Evolutionary conservation across 2,888 invertebrate genomes (phyloP).

Genomic region (Plagodis pulveraria): DNA sequence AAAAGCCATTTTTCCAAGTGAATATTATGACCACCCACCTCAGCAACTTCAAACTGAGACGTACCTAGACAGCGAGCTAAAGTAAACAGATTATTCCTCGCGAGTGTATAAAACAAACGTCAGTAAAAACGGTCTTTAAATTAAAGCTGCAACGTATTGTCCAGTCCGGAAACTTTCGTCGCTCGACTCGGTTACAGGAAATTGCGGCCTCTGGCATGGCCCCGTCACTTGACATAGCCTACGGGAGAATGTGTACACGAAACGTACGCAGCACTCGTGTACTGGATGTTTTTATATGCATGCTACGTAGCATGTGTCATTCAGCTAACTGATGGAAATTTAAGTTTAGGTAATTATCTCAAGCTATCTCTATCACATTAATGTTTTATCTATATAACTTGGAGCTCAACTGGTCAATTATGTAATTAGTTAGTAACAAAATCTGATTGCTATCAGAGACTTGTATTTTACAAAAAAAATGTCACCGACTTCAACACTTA

Average conservation of each 20-base stretch:
- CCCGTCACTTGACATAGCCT: constrained; percentile 24
- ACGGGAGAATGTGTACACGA: constrained; percentile 11
- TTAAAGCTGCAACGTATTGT: constrained; percentile 57
- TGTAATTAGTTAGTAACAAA: too few relatives aligned
- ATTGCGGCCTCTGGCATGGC: constrained; percentile 51
- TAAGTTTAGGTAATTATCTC: neutral
- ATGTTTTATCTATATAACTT: too few relatives aligned
- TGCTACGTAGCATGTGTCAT: constrained; percentile 9
- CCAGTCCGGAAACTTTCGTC: constrained; percentile 43
- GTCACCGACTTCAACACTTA: too few relatives aligned
- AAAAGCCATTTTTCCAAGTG: too few relatives aligned
- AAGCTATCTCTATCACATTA: neutral
- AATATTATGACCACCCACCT: too few relatives aligned
- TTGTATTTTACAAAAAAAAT: too few relatives aligned
- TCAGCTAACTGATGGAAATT: neutral
- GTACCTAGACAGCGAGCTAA: neutral
- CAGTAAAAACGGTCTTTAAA: constrained; percentile 51
- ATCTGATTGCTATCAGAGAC: too few relatives aligned
- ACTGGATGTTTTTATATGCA: constrained; percentile 11
- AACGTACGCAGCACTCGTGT: constrained; percentile 4
- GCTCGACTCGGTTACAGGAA: constrained; percentile 58
- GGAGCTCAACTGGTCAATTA: too few relatives aligned
- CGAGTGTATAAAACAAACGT: constrained; percentile 32
- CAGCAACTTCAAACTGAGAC: too few relatives aligned
- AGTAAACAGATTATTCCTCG: constrained; percentile 18